Evolutionary conservation across 2,888 invertebrate species (phyloP).

Genomic region (Panorpa germanica): DNA sequence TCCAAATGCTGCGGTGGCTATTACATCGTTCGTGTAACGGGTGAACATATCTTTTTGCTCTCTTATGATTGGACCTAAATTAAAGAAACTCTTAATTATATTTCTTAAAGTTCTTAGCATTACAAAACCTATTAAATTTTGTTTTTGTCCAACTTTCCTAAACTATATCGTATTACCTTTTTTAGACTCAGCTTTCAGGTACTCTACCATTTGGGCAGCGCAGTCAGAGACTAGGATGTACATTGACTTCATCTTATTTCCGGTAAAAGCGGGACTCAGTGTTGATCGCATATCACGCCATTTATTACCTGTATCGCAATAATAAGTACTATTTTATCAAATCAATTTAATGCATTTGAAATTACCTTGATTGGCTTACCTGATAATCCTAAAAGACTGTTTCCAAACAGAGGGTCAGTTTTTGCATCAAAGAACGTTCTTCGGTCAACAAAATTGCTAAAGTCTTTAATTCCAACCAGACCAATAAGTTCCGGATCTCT

Average conservation of each 20-base stretch:
- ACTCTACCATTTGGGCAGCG: conserved; percentile 11
- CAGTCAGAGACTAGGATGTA: conserved; percentile 18
- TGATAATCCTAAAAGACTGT: conserved; percentile 16
- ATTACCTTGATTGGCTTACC: conserved; percentile 20
- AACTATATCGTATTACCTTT: conserved; percentile 3
- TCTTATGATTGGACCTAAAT: no score
- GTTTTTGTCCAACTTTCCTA: no score
- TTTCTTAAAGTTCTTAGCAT: no score
- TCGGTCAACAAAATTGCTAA: conserved; percentile 23
- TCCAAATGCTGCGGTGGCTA: conserved; percentile 8
- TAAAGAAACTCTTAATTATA: no score
- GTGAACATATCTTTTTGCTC: conserved; percentile 8
- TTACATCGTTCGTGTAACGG: conserved; percentile 10
- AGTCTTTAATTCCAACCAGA: conserved; percentile 20
- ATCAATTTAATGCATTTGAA: conserved; percentile 9
- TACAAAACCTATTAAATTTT: no score
- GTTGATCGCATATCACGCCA: conserved; percentile 21
- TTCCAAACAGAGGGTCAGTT: conserved; percentile 25
- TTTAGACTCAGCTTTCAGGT: conserved; percentile 14
- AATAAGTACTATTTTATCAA: not conserved
- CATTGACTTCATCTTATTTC: conserved; percentile 31
- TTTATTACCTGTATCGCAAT: not conserved
- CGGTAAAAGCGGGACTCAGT: conserved; percentile 29
- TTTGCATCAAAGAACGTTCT: conserved; percentile 21
- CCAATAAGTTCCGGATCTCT: conserved; percentile 22